Evolutionary conservation across 2,797 vertebrate species (phyloP).

Genomic region (Eupleurogrammus muticus): DNA sequence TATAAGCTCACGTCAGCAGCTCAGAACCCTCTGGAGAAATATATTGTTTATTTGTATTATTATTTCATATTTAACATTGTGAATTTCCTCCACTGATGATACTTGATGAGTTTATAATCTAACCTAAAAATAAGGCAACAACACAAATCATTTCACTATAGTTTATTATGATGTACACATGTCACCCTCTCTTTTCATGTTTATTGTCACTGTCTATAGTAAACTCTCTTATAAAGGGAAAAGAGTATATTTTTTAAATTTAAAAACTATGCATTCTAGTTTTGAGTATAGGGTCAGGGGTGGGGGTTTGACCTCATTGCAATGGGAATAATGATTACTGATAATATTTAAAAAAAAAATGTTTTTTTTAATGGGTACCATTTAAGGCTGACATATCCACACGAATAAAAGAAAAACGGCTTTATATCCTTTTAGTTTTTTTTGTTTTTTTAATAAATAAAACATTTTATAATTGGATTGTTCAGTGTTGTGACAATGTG

Average conservation of each 20-base stretch:
- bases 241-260: too few species aligned
- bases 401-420: conserved; percentile 2
- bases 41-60: background rate
- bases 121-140: background rate
- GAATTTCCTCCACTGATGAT: background rate
- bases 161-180: background rate
- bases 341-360: background rate
- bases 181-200: background rate
- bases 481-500: conserved; percentile 15
- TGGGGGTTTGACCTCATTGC: too few species aligned
- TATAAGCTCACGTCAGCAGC: background rate
- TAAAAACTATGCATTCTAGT: background rate
- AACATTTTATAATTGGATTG: background rate
- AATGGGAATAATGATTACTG: background rate
- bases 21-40: background rate
- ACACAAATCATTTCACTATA: background rate
- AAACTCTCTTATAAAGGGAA: background rate
- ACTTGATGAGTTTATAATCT: background rate
- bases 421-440: too few species aligned
- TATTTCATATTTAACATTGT: background rate
- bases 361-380: background rate
- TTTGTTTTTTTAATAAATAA: background rate
- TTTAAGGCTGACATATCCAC: conserved; percentile 5
- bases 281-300: background rate
- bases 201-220: background rate